phyloP scores from a whole-genome alignment of 1,140 invertebrate species.

The Glossosoma conforme region DNA sequence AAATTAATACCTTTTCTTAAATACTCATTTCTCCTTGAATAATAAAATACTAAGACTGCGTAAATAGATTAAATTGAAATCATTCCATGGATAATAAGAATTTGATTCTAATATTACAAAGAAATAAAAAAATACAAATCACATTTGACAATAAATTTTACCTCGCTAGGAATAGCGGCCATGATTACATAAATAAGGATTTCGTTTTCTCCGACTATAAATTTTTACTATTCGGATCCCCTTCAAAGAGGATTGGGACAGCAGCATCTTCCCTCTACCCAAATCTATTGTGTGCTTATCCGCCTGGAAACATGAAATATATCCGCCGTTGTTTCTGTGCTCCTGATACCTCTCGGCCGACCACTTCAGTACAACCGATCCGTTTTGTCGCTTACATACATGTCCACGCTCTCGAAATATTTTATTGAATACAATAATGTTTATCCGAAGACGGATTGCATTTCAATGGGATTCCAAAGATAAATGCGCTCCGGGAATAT shows the following conservation, averaged over 20 bases:
- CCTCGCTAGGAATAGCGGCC: background rate
- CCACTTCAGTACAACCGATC: background rate
- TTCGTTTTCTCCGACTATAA: conserved; percentile 28
- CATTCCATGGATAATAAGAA: too few species aligned
- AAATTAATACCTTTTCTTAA: too few species aligned
- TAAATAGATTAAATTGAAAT: too few species aligned
- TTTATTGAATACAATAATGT: conserved; percentile 24
- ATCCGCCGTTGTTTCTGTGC: conserved; percentile 23
- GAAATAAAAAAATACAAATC: too few species aligned
- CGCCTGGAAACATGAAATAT: conserved; percentile 30
- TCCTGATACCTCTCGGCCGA: conserved; percentile 21
- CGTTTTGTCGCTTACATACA: background rate
- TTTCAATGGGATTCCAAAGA: background rate
- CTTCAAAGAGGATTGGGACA: conserved; percentile 28
- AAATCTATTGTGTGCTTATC: conserved; percentile 30
- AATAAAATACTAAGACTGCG: too few species aligned
- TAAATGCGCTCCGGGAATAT: too few species aligned
- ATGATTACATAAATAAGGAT: conserved; percentile 24
- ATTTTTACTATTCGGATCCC: conserved; percentile 30
- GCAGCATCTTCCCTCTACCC: conserved; percentile 7
- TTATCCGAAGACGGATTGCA: conserved; percentile 12
- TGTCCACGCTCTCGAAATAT: background rate
- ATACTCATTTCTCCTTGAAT: too few species aligned
- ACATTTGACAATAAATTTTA: background rate
- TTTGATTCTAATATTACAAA: too few species aligned